Evolutionary conservation across 1,140 invertebrate species (phyloP), one percentile per base, ranked within the genome.

Genomic region (Diprion similis): DNA sequence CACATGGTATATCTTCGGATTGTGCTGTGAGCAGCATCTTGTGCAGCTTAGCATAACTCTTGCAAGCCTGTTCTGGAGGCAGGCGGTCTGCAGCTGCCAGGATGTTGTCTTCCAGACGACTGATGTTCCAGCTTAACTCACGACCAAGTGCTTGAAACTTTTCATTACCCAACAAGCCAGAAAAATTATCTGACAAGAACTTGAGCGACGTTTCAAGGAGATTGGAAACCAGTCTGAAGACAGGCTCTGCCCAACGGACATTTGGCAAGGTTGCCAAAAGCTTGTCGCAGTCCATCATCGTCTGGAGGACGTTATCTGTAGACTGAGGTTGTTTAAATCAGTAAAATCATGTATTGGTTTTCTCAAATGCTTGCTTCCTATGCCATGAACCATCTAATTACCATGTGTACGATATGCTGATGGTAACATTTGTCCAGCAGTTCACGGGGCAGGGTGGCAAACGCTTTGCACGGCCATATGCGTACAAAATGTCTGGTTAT

Each of bases 381-480:
- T 37, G 24, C 24, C 24, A 37, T 15, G 19, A 70, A 68, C 8
- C 15, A 46, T 68, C n/a, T 70, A 66, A 69, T 45, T 80, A 89
- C 91, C 89, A 94, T 90, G 79, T 95, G 92, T 0, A 94, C 91
- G 37, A 95, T 91, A 78, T 95, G 94, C 77, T 95, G 94, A 80
- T 94, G 92, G 79, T 94, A 95, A 82, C 95, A 95, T 80, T 95
- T 93, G 51, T 96, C 93, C 74, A 95, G 89, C 0, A 97, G 87
- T 80, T 96, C 94, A 46, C 93, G 89, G 0, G 95, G 94, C 66
- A 97, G 84, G 73, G 92, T 91, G 0, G 94, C 94, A 86, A 97
- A 97, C 18, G 93, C 91, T 79, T 96, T 94, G 0, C 94, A 95
- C 0, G 95, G 93, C 96, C 96, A 97, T 45, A 97, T 93, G 79